Evolutionary conservation across 2,888 invertebrate species (phyloP), one percentile per base, ranked within the genome.

Genomic region (Phorcus lineatus): DNA sequence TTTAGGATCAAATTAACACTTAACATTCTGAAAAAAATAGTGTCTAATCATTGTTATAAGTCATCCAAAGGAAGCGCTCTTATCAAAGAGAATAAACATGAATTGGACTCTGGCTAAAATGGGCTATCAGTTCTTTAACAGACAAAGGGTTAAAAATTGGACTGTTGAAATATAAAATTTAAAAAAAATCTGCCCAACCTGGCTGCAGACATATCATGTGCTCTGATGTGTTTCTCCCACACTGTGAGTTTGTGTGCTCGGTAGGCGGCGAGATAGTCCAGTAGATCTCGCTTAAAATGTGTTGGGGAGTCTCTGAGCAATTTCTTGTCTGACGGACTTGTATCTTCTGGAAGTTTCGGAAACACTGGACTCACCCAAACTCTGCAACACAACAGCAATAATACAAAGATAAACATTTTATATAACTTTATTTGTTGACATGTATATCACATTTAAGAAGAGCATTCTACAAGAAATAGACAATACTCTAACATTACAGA

Each of bases 361-460:
- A 97, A 96, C 52, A 94, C 92, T 0, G 97, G 97, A 91, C 98
- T 97, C 47, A 98, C 94, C 98, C 98, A 98, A 13, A 98, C 93
- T 0, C 97, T 97, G 90, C 11, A 36, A 36, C n/a, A 47, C 47
- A 47, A 47, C 7, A 13, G 11, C 13, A 47, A 9, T 47, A 13
- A 40, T 28, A 52, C 16, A 75, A n/a, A 57, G 1, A 19, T 24
- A 7, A 6, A 19, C 55, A 4, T 55, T 19, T 4, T 47, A 47
- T 47, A 47, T 36, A n/a, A n/a, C n/a, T 36, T 7, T 36, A 36
- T 36, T 4, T 36, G 7, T 36, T 36, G 4, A 7, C 36, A 4
- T 36, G 7, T 36, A 36, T 36, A 36, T 36, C 36, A 36, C 36
- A 4, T 36, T 36, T 36, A 36, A 36, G 7, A 36, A 36, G 36